Conservation (phyloP, 1,140 invertebrate species). For the Trachymyrmex cornetzi region DNA sequence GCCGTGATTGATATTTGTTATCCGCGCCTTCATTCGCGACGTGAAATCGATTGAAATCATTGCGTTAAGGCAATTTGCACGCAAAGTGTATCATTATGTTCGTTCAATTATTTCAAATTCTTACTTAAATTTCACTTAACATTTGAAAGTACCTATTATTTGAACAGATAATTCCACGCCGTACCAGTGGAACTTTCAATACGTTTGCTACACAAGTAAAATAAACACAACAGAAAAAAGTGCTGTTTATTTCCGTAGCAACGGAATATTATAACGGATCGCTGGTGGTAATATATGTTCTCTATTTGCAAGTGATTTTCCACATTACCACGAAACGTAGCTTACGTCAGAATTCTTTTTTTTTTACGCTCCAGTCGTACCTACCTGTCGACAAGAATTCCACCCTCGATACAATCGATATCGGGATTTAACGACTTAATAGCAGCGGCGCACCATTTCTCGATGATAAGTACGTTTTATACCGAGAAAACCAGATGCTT, state of each 20-base stretch:
- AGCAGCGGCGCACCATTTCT: constrained; percentile 19
- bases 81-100: not conserved
- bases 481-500: constrained; percentile 28
- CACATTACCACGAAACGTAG: not conserved
- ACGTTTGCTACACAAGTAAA: not conserved
- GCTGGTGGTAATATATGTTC: not conserved
- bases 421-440: constrained; percentile 48
- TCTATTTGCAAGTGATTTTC: constrained; percentile 4
- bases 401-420: constrained; percentile 28
- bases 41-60: not conserved
- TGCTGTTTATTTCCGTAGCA: not conserved
- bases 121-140: constrained; percentile 8
- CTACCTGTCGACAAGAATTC: constrained; percentile 44
- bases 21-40: not conserved
- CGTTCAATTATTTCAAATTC: not conserved
- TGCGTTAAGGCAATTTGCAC: not conserved
- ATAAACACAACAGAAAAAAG: not conserved
- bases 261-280: constrained; percentile 5
- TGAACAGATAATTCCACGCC: not conserved
- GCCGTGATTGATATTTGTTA: not conserved
- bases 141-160: not conserved
- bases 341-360: not conserved
- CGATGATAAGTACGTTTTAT: constrained; percentile 18
- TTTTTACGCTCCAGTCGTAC: not conserved
- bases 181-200: not conserved